Percentiles rank a stretch among this genome's conserved stretches.
phyloP scores from a whole-genome alignment of 2,888 invertebrate species.

The Harpalus rubripes region DNA sequence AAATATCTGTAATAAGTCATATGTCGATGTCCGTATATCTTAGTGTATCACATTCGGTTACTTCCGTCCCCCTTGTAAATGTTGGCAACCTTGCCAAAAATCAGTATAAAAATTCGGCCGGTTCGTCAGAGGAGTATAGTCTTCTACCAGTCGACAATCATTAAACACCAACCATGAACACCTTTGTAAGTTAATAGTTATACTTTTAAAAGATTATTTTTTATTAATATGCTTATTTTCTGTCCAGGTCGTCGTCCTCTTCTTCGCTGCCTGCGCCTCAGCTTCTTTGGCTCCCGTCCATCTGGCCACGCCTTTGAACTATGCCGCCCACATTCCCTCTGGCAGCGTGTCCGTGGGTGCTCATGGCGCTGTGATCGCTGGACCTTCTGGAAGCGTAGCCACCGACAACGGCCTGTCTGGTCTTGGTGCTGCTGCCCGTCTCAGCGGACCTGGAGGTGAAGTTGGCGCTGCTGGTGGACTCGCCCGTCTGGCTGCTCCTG shows the following conservation, averaged over 20 bases:
- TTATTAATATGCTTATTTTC: neutral
- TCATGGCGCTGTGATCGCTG: constrained; percentile 65
- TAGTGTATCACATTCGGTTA: constrained; percentile 17
- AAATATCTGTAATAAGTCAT: no score
- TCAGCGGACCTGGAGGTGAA: constrained; percentile 62
- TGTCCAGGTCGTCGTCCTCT: constrained; percentile 24
- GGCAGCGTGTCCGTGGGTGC: constrained; percentile 51
- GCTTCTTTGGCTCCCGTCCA: neutral
- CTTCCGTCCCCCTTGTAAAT: constrained; percentile 52
- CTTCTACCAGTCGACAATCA: constrained; percentile 57
- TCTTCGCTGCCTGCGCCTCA: constrained; percentile 2
- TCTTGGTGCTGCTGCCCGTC: constrained; percentile 55
- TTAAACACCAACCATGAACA: constrained; percentile 55
- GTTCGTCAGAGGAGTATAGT: constrained; percentile 33
- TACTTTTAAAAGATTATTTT: neutral
- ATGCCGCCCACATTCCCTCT: constrained; percentile 55
- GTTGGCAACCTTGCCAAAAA: constrained; percentile 52
- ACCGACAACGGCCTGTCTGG: constrained; percentile 59
- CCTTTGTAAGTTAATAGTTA: constrained; percentile 48
- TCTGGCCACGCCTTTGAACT: neutral
- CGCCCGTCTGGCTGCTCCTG: constrained; percentile 43
- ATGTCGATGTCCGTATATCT: neutral
- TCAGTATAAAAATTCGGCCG: constrained; percentile 40
- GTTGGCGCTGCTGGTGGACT: constrained; percentile 52
- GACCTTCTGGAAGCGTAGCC: constrained; percentile 47